A percentile compares a stretch with the other conserved stretches of the same genome.
Conservation (phyloP, 2,113 vertebrate species). For the Seriola quinqueradiata region DNA sequence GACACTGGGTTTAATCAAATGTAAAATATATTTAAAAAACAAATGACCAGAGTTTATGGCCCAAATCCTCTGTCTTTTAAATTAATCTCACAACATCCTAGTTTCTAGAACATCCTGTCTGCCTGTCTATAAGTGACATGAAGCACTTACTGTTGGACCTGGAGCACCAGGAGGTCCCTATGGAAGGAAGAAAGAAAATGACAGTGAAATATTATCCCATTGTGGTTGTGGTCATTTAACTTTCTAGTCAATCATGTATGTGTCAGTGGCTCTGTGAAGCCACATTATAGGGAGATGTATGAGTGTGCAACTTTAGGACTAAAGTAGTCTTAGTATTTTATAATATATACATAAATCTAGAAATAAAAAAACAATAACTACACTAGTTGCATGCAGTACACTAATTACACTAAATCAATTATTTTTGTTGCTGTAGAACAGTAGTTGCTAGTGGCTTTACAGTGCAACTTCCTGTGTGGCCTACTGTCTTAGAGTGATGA, state of each 20-base stretch:
- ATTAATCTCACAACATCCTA: not conserved
- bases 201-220: conserved; percentile 30
- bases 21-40: not conserved
- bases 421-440: too few relatives aligned
- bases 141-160: conserved; percentile 89
- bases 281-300: too few relatives aligned
- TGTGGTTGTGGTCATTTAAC: conserved; percentile 1
- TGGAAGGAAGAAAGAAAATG: conserved; percentile 39
- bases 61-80: not conserved
- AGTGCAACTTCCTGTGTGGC: too few relatives aligned
- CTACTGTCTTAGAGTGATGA: too few relatives aligned
- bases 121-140: conserved; percentile 9
- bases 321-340: not conserved
- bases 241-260: not conserved
- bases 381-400: too few relatives aligned
- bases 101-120: not conserved
- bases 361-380: too few relatives aligned
- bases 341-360: not conserved
- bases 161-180: conserved; percentile 93
- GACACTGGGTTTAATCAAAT: not conserved
- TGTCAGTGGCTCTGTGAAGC: not conserved
- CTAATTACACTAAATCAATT: too few relatives aligned
- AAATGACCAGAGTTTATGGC: not conserved
- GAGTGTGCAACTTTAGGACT: too few relatives aligned
- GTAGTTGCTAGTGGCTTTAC: too few relatives aligned